Conservation (phyloP, 1,140 invertebrate genomes). For the Drosophila virilis region DNA sequence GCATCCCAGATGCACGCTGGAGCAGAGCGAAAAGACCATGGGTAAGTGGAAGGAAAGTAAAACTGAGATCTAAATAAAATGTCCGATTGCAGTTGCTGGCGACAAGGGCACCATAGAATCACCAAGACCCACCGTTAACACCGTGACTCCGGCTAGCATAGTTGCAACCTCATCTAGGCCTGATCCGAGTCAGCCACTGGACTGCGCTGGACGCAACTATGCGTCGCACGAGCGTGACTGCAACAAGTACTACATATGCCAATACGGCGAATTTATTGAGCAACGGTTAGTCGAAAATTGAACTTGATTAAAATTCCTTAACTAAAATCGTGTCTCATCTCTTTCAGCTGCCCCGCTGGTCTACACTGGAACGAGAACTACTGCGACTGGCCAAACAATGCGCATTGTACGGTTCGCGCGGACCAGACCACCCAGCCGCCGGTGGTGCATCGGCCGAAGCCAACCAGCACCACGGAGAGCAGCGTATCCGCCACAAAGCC, state of each 20-base stretch:
- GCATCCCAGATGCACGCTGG: constrained; percentile 69
- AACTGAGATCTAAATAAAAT: not conserved
- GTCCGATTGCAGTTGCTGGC: constrained; percentile 39
- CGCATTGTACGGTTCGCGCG: constrained; percentile 85
- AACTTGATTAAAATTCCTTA: too few species aligned
- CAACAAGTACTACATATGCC: constrained; percentile 92
- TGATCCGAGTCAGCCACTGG: constrained; percentile 67
- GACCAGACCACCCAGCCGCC: constrained; percentile 57
- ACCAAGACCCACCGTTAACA: constrained; percentile 47
- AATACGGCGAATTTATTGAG: constrained; percentile 88
- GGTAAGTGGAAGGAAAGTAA: constrained; percentile 42
- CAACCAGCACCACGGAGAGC: constrained; percentile 29
- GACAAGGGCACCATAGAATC: constrained; percentile 40
- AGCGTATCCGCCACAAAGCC: constrained; percentile 29
- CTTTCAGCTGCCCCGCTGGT: constrained; percentile 87
- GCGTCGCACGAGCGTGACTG: constrained; percentile 88
- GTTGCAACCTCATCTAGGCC: constrained; percentile 18
- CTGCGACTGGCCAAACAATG: constrained; percentile 92
- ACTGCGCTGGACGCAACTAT: constrained; percentile 88
- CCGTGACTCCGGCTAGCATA: constrained; percentile 16
- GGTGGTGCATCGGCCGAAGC: constrained; percentile 43
- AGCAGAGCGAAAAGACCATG: constrained; percentile 65
- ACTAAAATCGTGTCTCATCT: not conserved
- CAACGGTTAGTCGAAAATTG: constrained; percentile 77
- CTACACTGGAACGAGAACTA: constrained; percentile 91